Evolutionary conservation across 2,113 vertebrate species (phyloP).

Genomic region (Phodopus roborovskii): DNA sequence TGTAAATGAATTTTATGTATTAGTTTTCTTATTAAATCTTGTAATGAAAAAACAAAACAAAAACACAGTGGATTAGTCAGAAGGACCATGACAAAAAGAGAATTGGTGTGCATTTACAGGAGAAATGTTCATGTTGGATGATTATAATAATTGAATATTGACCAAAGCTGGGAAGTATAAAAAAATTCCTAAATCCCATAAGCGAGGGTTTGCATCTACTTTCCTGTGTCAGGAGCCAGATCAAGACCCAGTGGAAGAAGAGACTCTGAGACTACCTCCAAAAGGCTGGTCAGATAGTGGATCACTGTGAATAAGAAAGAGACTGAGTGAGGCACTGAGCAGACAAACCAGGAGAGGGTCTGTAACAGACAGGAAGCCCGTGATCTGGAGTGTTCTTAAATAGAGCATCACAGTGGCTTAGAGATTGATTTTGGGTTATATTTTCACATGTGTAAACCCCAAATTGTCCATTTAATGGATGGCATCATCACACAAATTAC

Average conservation of each 20-base stretch:
- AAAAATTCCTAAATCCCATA: not conserved
- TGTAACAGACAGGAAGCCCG: not conserved
- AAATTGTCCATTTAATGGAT: not conserved
- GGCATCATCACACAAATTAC: not conserved
- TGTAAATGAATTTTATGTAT: not conserved
- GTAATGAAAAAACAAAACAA: not conserved
- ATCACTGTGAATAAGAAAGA: conserved; percentile 11
- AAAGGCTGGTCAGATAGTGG: not conserved
- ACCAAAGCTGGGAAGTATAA: not conserved
- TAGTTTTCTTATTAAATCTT: not conserved
- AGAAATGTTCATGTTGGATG: not conserved
- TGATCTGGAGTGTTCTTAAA: not conserved
- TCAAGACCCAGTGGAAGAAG: not conserved
- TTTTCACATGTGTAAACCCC: not conserved
- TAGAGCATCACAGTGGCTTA: not conserved
- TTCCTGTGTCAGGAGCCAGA: not conserved
- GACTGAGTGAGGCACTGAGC: not conserved
- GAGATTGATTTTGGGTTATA: not conserved
- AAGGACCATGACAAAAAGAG: not conserved
- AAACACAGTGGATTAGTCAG: not conserved
- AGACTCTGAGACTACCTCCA: not conserved
- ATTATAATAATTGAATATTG: not conserved
- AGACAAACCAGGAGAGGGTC: not conserved
- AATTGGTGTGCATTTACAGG: not conserved
- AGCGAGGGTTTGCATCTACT: not conserved